phyloP scores from a whole-genome alignment of 1,140 invertebrate genomes.

The Megalonaias nervosa region DNA sequence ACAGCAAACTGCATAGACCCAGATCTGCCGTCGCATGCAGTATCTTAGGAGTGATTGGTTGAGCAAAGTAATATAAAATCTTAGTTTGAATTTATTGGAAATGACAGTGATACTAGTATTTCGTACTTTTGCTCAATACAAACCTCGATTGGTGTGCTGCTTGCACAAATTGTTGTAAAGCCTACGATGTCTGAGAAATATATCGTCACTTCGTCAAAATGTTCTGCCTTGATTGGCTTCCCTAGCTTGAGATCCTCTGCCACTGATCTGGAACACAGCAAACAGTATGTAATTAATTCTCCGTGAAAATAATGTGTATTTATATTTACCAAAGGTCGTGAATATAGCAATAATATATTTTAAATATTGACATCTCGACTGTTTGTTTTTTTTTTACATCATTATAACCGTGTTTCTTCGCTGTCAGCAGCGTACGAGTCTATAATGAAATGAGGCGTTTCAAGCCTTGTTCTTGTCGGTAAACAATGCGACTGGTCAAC shows the following conservation, averaged over 20 bases:
- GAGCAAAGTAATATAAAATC: not conserved
- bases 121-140: not conserved
- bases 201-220: constrained; percentile 83
- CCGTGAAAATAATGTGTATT: not conserved
- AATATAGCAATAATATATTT: too few relatives aligned
- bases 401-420: not conserved
- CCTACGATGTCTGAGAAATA: constrained; percentile 89
- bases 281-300: not conserved
- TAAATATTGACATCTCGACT: too few relatives aligned
- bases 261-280: constrained; percentile 78
- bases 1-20: too few relatives aligned
- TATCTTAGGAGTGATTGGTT: too few relatives aligned
- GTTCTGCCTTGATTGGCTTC: constrained; percentile 89
- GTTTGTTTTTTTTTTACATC: too few relatives aligned
- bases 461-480: not conserved
- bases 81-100: not conserved
- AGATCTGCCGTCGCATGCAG: too few relatives aligned
- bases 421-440: not conserved
- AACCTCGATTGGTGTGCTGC: constrained; percentile 82
- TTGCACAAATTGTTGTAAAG: constrained; percentile 84
- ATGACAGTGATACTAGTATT: not conserved
- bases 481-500: not conserved
- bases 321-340: too few relatives aligned
- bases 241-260: constrained; percentile 91
- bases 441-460: not conserved